Evolutionary conservation across 2,113 vertebrate genomes (phyloP).

Genomic region (Otus sunia): DNA sequence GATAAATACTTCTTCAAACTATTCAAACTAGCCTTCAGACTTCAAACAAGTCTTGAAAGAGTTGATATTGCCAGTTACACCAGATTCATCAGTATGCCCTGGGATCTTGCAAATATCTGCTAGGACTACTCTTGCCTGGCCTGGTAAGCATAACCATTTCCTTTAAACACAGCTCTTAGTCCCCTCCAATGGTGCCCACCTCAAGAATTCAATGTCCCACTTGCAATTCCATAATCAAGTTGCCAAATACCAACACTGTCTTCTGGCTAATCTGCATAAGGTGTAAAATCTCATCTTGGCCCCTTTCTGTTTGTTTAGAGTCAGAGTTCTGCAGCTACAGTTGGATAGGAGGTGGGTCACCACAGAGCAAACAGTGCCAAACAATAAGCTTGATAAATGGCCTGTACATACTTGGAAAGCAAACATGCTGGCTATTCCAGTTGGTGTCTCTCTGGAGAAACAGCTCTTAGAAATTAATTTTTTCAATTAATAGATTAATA

Average conservation of each 20-base stretch:
- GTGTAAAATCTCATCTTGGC: neutral
- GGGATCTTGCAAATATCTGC: neutral
- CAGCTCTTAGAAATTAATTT: neutral
- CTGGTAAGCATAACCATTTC: neutral
- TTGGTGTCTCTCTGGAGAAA: neutral
- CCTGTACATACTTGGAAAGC: neutral
- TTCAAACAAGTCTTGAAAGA: neutral
- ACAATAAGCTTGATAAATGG: neutral
- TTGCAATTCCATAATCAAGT: neutral
- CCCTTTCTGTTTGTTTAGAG: neutral
- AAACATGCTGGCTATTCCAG: fast-evolving
- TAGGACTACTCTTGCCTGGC: neutral
- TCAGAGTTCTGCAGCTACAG: neutral
- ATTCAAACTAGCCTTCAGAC: neutral
- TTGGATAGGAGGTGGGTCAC: neutral
- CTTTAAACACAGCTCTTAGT: neutral
- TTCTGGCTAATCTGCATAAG: neutral
- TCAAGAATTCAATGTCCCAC: neutral
- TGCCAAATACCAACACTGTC: fast-evolving
- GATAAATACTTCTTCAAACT: neutral
- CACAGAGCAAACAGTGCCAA: neutral
- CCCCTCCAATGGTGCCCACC: neutral
- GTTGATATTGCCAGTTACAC: neutral
- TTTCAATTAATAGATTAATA: neutral
- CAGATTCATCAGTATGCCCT: neutral